Conservation (phyloP, 1,140 invertebrate genomes). For the Drosophila gunungcola region DNA sequence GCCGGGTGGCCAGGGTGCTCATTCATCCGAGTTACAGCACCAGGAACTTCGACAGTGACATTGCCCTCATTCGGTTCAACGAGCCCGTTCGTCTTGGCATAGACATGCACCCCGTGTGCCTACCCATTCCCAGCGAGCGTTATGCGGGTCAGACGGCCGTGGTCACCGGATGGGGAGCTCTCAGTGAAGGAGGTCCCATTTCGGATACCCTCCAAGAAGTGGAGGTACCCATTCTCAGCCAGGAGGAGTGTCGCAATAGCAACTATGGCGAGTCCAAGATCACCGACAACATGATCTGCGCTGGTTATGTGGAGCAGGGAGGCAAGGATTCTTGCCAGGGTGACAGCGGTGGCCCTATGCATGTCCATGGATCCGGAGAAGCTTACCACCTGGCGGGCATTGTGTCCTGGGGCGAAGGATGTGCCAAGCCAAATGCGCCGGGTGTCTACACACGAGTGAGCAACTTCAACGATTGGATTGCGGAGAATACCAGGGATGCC, state of each 20-base stretch:
- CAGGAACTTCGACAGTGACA: constrained; percentile 91
- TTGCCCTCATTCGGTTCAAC: constrained; percentile 89
- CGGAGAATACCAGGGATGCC: constrained; percentile 87
- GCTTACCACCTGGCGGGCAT: constrained; percentile 86
- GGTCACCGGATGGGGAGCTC: constrained; percentile 90
- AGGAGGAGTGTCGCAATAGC: constrained; percentile 88
- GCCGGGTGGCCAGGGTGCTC: constrained; percentile 80
- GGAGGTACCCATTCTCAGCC: constrained; percentile 90
- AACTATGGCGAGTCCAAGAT: constrained; percentile 89
- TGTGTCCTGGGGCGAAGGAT: constrained; percentile 93
- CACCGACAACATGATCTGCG: constrained; percentile 95
- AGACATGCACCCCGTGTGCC: constrained; percentile 90
- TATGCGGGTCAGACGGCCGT: constrained; percentile 86
- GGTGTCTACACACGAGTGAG: constrained; percentile 94
- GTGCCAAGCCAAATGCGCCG: constrained; percentile 91
- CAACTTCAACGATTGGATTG: constrained; percentile 91
- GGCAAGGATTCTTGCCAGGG: constrained; percentile 92
- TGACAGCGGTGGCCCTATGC: constrained; percentile 89
- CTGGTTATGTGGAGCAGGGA: constrained; percentile 90
- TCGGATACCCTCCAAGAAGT: constrained; percentile 87
- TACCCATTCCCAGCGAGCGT: constrained; percentile 87
- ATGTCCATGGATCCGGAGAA: constrained; percentile 84
- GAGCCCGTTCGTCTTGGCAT: constrained; percentile 86
- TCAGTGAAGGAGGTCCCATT: constrained; percentile 86
- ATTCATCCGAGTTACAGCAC: constrained; percentile 84